Conservation (phyloP, 1,140 invertebrate species). For the Ceratosolen solmsi region DNA sequence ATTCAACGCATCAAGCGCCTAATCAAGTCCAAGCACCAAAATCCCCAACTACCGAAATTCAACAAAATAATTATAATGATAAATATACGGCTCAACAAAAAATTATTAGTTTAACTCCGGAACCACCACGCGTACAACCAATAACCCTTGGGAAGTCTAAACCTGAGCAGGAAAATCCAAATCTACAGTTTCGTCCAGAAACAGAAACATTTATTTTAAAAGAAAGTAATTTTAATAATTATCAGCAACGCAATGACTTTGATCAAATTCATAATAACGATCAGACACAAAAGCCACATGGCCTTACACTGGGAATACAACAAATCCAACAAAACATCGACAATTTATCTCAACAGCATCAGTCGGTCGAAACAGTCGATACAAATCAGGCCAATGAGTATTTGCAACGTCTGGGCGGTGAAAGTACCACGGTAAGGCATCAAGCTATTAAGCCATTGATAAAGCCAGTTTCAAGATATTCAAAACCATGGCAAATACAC, state of each 20-base stretch:
- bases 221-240: slow-evolving; percentile 19
- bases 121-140: neutral
- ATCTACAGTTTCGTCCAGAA: neutral
- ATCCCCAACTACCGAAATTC: neutral
- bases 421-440: neutral
- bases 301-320: neutral
- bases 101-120: neutral
- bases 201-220: slow-evolving; percentile 2
- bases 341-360: neutral
- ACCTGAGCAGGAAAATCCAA: neutral
- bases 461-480: slow-evolving; percentile 53
- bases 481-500: slow-evolving; percentile 42
- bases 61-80: neutral
- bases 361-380: neutral
- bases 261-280: no score
- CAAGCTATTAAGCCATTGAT: slow-evolving; percentile 43
- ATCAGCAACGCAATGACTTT: neutral
- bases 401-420: neutral
- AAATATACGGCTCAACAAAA: neutral
- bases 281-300: neutral
- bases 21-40: neutral
- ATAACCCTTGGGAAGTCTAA: neutral
- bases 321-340: slow-evolving; percentile 2
- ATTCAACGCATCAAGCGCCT: neutral
- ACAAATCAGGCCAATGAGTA: neutral